Evolutionary conservation across 1,140 invertebrate genomes (phyloP), one percentile per base, ranked within the genome.

Genomic region (Helicoverpa armigera): DNA sequence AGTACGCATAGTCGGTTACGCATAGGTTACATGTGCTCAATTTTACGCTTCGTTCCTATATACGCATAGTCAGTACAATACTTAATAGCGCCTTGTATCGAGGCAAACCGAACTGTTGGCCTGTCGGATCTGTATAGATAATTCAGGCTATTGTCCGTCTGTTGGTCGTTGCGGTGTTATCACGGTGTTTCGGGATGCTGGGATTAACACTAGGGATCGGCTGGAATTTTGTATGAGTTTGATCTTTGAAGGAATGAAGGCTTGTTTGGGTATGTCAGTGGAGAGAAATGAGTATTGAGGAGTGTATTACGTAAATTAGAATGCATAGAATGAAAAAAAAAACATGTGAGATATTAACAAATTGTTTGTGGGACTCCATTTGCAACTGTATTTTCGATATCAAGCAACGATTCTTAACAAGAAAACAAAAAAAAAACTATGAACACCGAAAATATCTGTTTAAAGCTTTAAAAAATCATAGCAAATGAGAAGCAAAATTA

Each of bases 121-220:
- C 65, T 72, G 69, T 31, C 50, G 69, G 69, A 72, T 72, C 50
- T 72, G 23, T 72, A 72, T 72, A 72, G 69, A 72, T 72, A 72
- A 72, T 72, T 72, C 69, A 72, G 50, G 16, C 31, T 29, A 72
- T 72, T 72, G 69, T 72, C 69, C 69, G 50, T 69, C 65, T 69
- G 69, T 31, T 18, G 7, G 48, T 23, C 13, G 69, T n/a, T 53
- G 50, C 14, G 69, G 69, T 54, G 69, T 72, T 51, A 72, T 54
- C 69, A 72, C 69, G 31, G 63, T 72, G 65, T 69, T 69, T 72
- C 69, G 69, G 69, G 69, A 29, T 72, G 23, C 23, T 23, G 7
- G 50, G 69, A 54, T 72, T 31, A 72, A 72, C 69, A 72, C 69
- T 14, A 10, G 61, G 3, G 65, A 11, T 50, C 43, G 10, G 10